Base-by-base conservation (phyloP, 2,113 vertebrate species). In the Serilophus lunatus region DNA sequence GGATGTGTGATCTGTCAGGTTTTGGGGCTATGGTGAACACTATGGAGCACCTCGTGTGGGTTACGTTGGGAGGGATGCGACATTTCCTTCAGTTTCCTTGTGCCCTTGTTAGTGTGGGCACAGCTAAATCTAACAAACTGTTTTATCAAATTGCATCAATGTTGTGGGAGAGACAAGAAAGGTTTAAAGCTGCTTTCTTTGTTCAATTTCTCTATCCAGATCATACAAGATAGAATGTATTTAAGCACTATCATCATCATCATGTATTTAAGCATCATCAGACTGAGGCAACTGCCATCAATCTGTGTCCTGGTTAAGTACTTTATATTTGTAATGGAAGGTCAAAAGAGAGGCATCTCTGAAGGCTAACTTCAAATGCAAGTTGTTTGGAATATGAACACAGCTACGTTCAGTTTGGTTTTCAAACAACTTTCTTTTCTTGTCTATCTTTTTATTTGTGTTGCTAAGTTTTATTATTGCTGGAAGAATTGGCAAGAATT, bases 1-100 rank as follows among this genome's bases (percentile, higher is more conserved):
- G 28, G 59, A 38, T 7, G 45, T 7, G 19, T 63, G 65, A 22
- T 40, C 14, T 74, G 15, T 31, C 29, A n/a, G 63, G 40, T 33
- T 31, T 76, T 69, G 69, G 28, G 38, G 38, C 15, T 42, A 6
- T 47, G 51, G n/a, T 53, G 64, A 64, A 0, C 31, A 4, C n/a
- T 14, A 0, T 29, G 60, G 60, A 60, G 38, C 50, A 70, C 47
- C 51, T 70, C 1, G 0, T 44, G 11, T 2, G 18, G 12, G 10
- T 35, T 13, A 44, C n/a, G 2, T 23, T 80, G 69, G n/a, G 36
- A 68, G 13, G 33, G 36, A 12, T 29, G 33, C 47, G 68, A 22
- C 20, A 5, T 49, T 86, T 77, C 42, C 29, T 80, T 80, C 54
- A 49, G 26, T 36, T 78, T 82, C 26, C 16, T 45, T 16, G 33